Evolutionary conservation across 2,797 vertebrate genomes (phyloP), one percentile per base, ranked within the genome.

Genomic region (Fundulus diaphanus): DNA sequence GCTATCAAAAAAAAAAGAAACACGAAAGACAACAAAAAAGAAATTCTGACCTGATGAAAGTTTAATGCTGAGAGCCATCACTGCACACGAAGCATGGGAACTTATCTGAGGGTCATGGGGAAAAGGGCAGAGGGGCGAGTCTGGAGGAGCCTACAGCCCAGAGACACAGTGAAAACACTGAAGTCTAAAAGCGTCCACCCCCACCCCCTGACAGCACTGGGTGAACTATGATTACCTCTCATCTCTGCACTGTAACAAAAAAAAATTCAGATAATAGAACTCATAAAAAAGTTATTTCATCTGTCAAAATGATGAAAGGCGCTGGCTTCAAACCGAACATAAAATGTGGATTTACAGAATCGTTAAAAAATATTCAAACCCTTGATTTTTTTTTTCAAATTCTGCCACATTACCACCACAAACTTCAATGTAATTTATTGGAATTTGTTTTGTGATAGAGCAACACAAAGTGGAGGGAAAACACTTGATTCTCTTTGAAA

Each of bases 261-360:
- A n/a, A n/a, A 66, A 15, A 40, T n/a, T 66, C 63, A 40, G 35
- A 42, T 66, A 66, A 66, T 42, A n/a, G 37, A 66, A 37, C 59
- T 66, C 37, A 12, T 66, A 63, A 63, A 63, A 18, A 24, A 35
- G 20, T 63, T 37, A 63, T 63, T 37, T 37, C 18, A 63, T 22
- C 35, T 24, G 59, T 24, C 33, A 37, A 37, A 9, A 22, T 24
- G 20, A 24, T 24, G 4, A 11, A 63, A 22, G 37, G 24, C 31
- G 59, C 33, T 63, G 59, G 8, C 22, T 42, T 35, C 49, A 24
- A 51, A 51, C 49, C 24, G 49, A 8, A 48, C 5, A 24, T 63
- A 63, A 63, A 63, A 31, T 27, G 12, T n/a, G 12, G 22, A 66
- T 66, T 42, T 42, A 66, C 37, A 2, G 9, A 0, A 13, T n/a